phyloP scores from a whole-genome alignment of 2,797 vertebrate species.

The Antennarius maculatus region DNA sequence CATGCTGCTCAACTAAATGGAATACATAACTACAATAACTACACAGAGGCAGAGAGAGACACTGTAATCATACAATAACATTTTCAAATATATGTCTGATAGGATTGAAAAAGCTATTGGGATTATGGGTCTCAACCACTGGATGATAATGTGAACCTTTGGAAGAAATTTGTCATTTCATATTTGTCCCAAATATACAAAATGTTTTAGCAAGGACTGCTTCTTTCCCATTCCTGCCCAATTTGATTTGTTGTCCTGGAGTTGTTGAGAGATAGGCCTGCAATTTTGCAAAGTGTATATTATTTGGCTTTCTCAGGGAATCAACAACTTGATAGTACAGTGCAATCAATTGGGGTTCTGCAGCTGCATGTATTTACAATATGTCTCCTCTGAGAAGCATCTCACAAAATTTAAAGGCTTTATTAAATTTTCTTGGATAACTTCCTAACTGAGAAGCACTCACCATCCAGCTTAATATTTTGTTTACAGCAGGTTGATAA shows the following conservation, averaged over 20 bases:
- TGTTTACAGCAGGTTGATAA: constrained; percentile 53
- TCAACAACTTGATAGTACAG: constrained; percentile 82
- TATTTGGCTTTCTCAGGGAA: constrained; percentile 82
- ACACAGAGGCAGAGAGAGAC: constrained; percentile 59
- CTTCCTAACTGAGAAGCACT: constrained; percentile 58
- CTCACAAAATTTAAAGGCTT: constrained; percentile 51
- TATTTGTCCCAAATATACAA: constrained; percentile 77
- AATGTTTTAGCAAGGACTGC: constrained; percentile 67
- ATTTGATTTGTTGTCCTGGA: constrained; percentile 76
- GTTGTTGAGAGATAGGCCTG: constrained; percentile 78
- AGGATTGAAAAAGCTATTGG: constrained; percentile 77
- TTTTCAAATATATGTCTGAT: constrained; percentile 77
- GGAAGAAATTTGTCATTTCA: constrained; percentile 81
- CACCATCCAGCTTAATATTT: constrained; percentile 49
- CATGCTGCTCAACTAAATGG: constrained; percentile 73
- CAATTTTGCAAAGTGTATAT: constrained; percentile 84
- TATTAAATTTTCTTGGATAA: constrained; percentile 50
- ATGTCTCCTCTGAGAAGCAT: constrained; percentile 55
- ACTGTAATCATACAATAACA: constrained; percentile 82
- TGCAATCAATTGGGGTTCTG: constrained; percentile 70
- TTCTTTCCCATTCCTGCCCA: constrained; percentile 67
- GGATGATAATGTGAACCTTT: constrained; percentile 81
- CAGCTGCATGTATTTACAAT: constrained; percentile 74
- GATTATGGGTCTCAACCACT: constrained; percentile 79
- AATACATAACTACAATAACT: constrained; percentile 83